Conservation (phyloP, 2,888 invertebrate genomes). For the Iselma pallidipennis region DNA sequence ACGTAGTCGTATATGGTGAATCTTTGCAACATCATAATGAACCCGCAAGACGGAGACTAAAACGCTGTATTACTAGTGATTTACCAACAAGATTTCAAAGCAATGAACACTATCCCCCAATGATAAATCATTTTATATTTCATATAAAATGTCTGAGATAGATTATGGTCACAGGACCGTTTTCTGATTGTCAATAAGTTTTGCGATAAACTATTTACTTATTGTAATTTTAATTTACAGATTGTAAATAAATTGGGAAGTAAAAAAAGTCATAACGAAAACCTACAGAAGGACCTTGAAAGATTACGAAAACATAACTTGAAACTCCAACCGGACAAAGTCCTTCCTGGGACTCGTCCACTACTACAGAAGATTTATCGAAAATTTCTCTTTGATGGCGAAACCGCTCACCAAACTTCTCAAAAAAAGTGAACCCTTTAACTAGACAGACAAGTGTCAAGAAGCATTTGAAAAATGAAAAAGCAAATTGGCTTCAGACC, state of each 20-base stretch:
- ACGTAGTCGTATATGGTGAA: too few species aligned
- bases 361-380: slow-evolving; percentile 4
- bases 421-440: background rate
- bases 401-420: background rate
- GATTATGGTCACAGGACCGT: too few species aligned
- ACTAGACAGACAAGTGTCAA: background rate
- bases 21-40: too few species aligned
- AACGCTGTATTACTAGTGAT: too few species aligned
- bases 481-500: background rate
- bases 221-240: too few species aligned
- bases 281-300: slow-evolving; percentile 12
- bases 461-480: background rate
- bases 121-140: too few species aligned
- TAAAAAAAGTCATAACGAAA: slow-evolving; percentile 7
- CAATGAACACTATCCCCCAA: too few species aligned
- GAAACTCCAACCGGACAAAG: slow-evolving; percentile 30
- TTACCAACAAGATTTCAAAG: too few species aligned
- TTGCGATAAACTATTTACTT: too few species aligned
- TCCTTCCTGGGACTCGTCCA: background rate
- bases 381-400: background rate
- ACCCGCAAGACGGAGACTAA: too few species aligned
- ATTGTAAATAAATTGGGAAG: background rate
- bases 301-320: slow-evolving; percentile 25
- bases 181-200: too few species aligned
- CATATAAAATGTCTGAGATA: too few species aligned